These are phyloP conservation scores for Ceratotherium simum DNA, from an alignment of 2,113 vertebrate species.

Conservation along the genomic window DNA sequence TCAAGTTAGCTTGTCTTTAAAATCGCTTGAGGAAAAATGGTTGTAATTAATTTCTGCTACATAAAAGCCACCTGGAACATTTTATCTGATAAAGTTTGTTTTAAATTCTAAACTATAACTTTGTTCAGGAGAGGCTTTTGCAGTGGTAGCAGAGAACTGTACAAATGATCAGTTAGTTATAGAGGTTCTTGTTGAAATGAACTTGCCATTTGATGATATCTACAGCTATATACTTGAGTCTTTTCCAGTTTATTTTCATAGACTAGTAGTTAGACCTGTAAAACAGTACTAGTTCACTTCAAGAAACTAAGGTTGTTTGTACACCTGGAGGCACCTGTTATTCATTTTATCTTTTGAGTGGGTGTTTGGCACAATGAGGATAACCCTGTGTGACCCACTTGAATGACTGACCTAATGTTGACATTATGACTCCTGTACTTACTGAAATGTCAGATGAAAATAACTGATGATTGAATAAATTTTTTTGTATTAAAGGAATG, in stretches of 20 bases:
- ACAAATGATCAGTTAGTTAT: not conserved
- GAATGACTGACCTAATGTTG: slow-evolving; percentile 60
- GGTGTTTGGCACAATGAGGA: slow-evolving; percentile 51
- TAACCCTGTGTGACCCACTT: slow-evolving; percentile 46
- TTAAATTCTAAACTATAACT: slow-evolving; percentile 46
- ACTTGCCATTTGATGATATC: slow-evolving; percentile 30
- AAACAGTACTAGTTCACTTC: slow-evolving; percentile 53
- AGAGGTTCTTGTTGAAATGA: slow-evolving; percentile 19
- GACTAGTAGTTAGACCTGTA: slow-evolving; percentile 62
- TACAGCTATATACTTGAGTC: not conserved
- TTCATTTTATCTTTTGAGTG: slow-evolving; percentile 33
- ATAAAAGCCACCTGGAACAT: slow-evolving; percentile 53
- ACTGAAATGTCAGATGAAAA: slow-evolving; percentile 72
- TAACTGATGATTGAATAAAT: slow-evolving; percentile 58
- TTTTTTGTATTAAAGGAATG: slow-evolving; percentile 77
- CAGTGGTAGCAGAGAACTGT: slow-evolving; percentile 14
- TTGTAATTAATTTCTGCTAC: slow-evolving; percentile 79
- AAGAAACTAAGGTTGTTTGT: slow-evolving; percentile 32
- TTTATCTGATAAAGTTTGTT: slow-evolving; percentile 38
- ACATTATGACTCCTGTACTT: slow-evolving; percentile 62
- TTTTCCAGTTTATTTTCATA: slow-evolving; percentile 54
- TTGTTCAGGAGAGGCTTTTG: slow-evolving; percentile 57
- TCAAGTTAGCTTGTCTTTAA: slow-evolving; percentile 71
- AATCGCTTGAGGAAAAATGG: slow-evolving; percentile 73
- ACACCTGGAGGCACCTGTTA: slow-evolving; percentile 39